Percentiles rank a stretch among this genome's conserved stretches.
Conservation (phyloP, 2,797 vertebrate genomes). For the Trichosurus vulpecula region DNA sequence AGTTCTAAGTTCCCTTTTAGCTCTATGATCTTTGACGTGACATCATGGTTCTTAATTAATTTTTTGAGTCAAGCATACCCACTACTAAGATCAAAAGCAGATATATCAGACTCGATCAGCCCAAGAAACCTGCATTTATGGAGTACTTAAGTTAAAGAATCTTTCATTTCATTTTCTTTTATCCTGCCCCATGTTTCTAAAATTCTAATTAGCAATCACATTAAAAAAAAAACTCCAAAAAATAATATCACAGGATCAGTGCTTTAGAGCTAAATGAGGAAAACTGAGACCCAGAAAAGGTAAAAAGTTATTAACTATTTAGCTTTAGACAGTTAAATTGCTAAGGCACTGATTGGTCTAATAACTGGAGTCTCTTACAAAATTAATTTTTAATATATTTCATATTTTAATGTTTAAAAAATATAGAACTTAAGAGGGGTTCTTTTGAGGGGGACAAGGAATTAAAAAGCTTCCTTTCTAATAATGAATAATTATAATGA, state of each 20-base stretch:
- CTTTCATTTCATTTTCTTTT: background rate
- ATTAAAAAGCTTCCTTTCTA: background rate
- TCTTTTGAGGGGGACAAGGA: background rate
- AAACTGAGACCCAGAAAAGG: background rate
- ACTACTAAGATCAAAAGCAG: constrained; percentile 3
- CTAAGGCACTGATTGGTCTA: background rate
- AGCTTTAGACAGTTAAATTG: background rate
- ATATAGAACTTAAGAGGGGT: background rate
- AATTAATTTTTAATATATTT: background rate
- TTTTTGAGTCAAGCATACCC: background rate
- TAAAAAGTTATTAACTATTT: background rate
- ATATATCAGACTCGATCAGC: background rate
- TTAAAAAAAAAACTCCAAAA: constrained; percentile 15
- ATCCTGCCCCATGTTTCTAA: background rate
- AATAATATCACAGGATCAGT: background rate
- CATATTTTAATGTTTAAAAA: background rate
- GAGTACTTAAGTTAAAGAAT: background rate
- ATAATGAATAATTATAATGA: background rate
- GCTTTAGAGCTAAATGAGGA: background rate
- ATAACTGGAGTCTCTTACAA: background rate
- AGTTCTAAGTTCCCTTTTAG: background rate
- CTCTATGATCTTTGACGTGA: background rate
- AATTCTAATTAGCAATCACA: background rate
- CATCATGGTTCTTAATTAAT: background rate
- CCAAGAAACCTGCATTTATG: background rate